These are phyloP conservation scores for Dermatemys mawii DNA, from an alignment of 2,113 vertebrate genomes.

Conservation along the genomic window DNA sequence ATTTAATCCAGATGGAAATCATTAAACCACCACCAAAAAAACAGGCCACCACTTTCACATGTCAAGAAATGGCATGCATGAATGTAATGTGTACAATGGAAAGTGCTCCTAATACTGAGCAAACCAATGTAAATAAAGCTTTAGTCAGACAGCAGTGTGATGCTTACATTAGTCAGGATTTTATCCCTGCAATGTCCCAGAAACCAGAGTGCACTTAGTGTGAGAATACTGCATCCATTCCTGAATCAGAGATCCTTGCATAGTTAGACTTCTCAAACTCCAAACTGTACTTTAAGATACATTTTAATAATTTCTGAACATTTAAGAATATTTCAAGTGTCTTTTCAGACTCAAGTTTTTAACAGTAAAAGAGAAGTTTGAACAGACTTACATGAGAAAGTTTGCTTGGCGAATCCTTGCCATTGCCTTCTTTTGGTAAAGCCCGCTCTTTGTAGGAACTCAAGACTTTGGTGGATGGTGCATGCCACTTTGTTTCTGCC, in stretches of 20 bases:
- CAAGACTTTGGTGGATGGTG: conserved; percentile 90
- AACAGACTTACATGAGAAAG: conserved; percentile 88
- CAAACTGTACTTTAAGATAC: not conserved
- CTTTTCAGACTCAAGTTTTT: not conserved
- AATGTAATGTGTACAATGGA: not conserved
- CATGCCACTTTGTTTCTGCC: conserved; percentile 93
- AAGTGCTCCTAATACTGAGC: not conserved
- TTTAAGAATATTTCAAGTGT: not conserved
- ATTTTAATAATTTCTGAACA: not conserved
- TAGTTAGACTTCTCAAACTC: not conserved
- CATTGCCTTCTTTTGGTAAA: conserved; percentile 84
- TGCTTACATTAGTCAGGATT: not conserved
- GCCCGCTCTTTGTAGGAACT: conserved; percentile 91
- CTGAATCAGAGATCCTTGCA: not conserved
- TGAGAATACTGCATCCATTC: not conserved
- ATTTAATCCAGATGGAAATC: not conserved
- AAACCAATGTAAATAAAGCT: conserved; percentile 13
- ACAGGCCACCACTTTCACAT: not conserved
- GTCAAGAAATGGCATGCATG: not conserved
- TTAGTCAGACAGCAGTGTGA: not conserved
- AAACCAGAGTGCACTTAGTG: not conserved
- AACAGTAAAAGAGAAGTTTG: not conserved
- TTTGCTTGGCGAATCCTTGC: conserved; percentile 92
- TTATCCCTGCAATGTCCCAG: not conserved
- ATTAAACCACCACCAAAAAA: not conserved